phyloP scores from a whole-genome alignment of 2,888 invertebrate species.

The Neria commutata region DNA sequence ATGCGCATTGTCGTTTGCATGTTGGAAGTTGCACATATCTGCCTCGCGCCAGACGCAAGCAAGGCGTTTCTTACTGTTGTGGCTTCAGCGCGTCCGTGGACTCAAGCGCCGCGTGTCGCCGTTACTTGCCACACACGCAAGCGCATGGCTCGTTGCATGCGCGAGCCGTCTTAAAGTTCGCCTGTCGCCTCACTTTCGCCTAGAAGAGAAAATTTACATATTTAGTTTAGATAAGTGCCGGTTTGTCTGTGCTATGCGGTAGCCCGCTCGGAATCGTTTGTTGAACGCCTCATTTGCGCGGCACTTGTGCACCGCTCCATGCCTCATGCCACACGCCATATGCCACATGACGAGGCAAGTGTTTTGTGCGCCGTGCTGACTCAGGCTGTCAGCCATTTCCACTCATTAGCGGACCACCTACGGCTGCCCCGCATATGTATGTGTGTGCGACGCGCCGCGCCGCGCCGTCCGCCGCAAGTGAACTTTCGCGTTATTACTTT shows the following conservation, averaged over 20 bases:
- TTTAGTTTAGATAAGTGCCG: slow-evolving; percentile 2
- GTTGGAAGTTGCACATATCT: too few relatives aligned
- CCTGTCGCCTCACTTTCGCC: slow-evolving; percentile 11
- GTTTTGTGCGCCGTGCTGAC: not conserved
- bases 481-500: slow-evolving; percentile 4
- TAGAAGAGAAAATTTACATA: slow-evolving; percentile 25
- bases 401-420: slow-evolving; percentile 25
- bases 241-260: too few relatives aligned
- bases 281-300: slow-evolving; percentile 12
- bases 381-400: slow-evolving; percentile 19
- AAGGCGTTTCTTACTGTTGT: too few relatives aligned
- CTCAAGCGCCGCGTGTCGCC: too few relatives aligned
- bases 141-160: too few relatives aligned
- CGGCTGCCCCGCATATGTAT: slow-evolving; percentile 16
- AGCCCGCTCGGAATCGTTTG: not conserved
- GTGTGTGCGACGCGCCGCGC: too few relatives aligned
- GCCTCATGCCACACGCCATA: not conserved
- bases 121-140: too few relatives aligned
- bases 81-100: too few relatives aligned
- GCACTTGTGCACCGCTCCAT: not conserved
- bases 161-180: too few relatives aligned
- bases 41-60: too few relatives aligned
- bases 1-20: too few relatives aligned
- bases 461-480: too few relatives aligned
- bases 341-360: not conserved